Percentiles rank a stretch among this genome's conserved stretches.
Evolutionary conservation across 2,113 vertebrate species (phyloP).

Genomic region (Colaptes auratus): DNA sequence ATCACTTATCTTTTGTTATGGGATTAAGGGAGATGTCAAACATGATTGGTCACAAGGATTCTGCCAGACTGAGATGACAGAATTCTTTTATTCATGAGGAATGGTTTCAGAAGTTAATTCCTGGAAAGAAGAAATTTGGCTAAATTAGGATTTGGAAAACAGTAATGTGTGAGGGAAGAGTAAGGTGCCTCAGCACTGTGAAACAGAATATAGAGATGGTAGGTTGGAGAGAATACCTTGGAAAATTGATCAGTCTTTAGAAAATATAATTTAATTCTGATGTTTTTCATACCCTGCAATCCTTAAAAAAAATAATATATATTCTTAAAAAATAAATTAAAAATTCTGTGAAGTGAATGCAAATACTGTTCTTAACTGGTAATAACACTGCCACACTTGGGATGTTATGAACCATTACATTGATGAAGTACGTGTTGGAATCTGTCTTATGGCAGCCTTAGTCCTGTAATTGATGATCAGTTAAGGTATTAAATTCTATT

Average conservation of each 20-base stretch:
- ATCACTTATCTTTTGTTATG: neutral
- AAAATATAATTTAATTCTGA: neutral
- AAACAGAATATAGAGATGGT: neutral
- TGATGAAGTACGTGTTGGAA: neutral
- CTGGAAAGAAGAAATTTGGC: neutral
- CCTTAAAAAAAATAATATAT: neutral
- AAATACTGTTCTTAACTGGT: neutral
- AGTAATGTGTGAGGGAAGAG: neutral
- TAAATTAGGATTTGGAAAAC: neutral
- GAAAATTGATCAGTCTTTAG: neutral
- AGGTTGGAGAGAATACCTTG: neutral
- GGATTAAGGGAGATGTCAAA: neutral
- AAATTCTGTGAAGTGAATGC: neutral
- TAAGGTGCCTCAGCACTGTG: neutral
- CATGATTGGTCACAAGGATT: neutral
- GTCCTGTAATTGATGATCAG: neutral
- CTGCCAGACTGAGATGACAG: neutral
- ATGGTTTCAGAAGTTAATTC: neutral
- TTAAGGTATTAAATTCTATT: neutral
- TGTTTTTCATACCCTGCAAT: neutral
- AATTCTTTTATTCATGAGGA: neutral
- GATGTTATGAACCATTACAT: neutral
- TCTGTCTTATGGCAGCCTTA: neutral
- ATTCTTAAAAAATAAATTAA: neutral
- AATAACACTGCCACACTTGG: neutral